Evolutionary conservation across 2,113 vertebrate species (phyloP).

Genomic region (Thamnophis sirtalis): DNA sequence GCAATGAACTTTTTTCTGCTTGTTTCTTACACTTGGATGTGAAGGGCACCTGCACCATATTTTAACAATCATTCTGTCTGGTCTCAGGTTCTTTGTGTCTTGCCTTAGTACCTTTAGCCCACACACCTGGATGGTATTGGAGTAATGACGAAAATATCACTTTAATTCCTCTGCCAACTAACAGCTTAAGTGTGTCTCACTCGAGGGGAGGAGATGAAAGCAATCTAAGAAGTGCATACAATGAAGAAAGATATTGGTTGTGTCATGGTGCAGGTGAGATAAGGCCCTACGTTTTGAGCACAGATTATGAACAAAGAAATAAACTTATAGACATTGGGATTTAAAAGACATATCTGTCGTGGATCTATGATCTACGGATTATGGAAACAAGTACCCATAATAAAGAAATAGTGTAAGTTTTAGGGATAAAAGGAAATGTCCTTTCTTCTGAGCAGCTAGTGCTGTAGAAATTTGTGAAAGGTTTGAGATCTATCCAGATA

Average conservation of each 20-base stretch:
- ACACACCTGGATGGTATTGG: neutral
- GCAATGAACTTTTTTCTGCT: neutral
- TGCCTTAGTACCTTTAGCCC: neutral
- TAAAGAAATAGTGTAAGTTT: neutral
- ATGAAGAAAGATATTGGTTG: neutral
- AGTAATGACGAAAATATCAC: neutral
- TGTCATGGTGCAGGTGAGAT: neutral
- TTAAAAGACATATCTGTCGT: neutral
- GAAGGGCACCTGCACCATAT: neutral
- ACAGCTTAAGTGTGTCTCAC: neutral
- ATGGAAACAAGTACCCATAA: neutral
- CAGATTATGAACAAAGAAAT: neutral
- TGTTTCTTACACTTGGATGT: neutral
- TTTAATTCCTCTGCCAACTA: neutral
- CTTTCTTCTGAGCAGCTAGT: neutral
- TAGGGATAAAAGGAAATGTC: neutral
- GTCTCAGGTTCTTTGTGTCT: neutral
- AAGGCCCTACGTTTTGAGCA: neutral
- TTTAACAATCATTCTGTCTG: neutral
- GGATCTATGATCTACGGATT: neutral
- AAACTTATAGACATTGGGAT: neutral
- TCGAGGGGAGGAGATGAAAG: neutral
- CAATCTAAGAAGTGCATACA: neutral
- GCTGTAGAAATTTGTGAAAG: neutral
- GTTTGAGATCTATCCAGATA: neutral